Conservation (phyloP, 2,113 vertebrate genomes). For the Neodontobutis hainanensis region DNA sequence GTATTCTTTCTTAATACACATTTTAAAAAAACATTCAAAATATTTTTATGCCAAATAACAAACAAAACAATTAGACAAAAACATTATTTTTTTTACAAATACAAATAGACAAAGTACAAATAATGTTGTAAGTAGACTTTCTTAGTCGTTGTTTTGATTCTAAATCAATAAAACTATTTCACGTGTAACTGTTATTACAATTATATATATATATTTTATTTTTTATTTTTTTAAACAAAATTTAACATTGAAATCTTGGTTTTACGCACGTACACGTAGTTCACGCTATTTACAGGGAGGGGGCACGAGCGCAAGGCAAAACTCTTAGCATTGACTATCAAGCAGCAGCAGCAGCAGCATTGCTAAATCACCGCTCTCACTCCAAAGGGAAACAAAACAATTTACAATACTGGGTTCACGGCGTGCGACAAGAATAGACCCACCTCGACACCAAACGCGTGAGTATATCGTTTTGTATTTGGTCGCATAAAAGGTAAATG, state of each 20-base stretch:
- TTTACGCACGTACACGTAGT: slow-evolving; percentile 63
- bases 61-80: no score
- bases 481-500: neutral
- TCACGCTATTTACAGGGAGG: slow-evolving; percentile 66
- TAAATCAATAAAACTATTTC: no score
- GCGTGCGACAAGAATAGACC: slow-evolving; percentile 63
- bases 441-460: slow-evolving; percentile 68
- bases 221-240: no score
- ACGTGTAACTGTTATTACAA: no score
- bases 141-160: no score
- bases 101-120: no score
- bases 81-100: no score
- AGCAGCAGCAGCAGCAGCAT: slow-evolving; percentile 65
- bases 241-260: slow-evolving; percentile 20
- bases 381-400: slow-evolving; percentile 77
- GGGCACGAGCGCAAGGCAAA: slow-evolving; percentile 61
- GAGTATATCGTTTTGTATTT: slow-evolving; percentile 49
- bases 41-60: no score
- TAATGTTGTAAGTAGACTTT: no score
- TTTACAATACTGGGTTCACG: slow-evolving; percentile 56
- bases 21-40: no score
- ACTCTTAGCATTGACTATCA: slow-evolving; percentile 61
- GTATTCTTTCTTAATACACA: no score
- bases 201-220: no score
- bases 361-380: slow-evolving; percentile 74